Evolutionary conservation across 2,888 invertebrate species (phyloP), one percentile per base, ranked within the genome.

Genomic region (Cantharis nigra): DNA sequence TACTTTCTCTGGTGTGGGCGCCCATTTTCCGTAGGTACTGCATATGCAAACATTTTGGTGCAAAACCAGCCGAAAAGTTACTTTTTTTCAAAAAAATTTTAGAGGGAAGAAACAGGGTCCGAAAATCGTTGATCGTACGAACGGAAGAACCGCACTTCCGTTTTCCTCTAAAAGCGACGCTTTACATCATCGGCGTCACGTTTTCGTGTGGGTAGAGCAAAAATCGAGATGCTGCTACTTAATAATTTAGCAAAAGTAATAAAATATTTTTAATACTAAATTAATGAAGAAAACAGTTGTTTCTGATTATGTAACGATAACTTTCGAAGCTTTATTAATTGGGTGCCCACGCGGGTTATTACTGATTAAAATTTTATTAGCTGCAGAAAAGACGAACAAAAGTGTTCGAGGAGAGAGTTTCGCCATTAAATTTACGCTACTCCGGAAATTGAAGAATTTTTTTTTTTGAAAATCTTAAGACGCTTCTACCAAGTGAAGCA

Each of bases 1-100:
- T 30, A 78, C 80, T 80, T 80, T 80, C 80, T 78, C 79, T 76
- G 71, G 74, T 67, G 78, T 78, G 74, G 79, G 79, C 76, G 78
- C 49, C 14, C 14, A 28, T 71, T 28, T 63, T 33, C 70, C 10
- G 63, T 26, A 26, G 26, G 26, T 67, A 23, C 23, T 26, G 65
- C 65, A 67, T 67, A 67, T 67, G 65, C n/a, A 23, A 67, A 23
- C 18, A 67, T 16, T 23, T 67, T 26, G n/a, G n/a, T 23, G 20
- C n/a, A 67, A 23, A 67, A 67, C n/a, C 23, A 26, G 9, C 26
- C 13, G 23, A 67, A 67, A 26, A 23, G 7, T 23, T n/a, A 10
- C 9, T 7, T 67, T 26, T 67, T 2, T 26, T 7, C 1, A n/a
- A 67, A n/a, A 65, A 3, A 67, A 23, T 67, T 67, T 23, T 2